A percentile compares a stretch with the other conserved stretches of the same genome.
Evolutionary conservation across 2,797 vertebrate genomes (phyloP).

Genomic region (Prunella strophiata): DNA sequence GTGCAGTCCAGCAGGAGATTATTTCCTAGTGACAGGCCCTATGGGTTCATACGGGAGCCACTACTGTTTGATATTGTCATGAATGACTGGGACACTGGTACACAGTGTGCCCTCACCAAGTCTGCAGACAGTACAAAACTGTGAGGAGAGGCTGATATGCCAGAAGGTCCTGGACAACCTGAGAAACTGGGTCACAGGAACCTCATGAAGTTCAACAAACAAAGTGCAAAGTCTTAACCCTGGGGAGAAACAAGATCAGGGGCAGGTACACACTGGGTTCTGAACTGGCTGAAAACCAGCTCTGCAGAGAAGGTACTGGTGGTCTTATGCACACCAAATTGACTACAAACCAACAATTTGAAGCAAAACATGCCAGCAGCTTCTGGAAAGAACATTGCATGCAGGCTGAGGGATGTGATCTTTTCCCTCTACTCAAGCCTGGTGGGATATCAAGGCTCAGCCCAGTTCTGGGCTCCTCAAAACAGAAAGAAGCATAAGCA

Average conservation of each 20-base stretch:
- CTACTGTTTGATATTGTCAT: neutral
- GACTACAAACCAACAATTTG: neutral
- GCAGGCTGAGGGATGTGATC: rapidly evolving
- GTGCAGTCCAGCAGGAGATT: neutral
- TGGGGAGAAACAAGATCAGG: neutral
- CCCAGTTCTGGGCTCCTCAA: neutral
- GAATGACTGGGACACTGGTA: neutral
- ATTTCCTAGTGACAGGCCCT: neutral
- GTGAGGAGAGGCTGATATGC: neutral
- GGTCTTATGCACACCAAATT: neutral
- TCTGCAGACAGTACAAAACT: neutral
- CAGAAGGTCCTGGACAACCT: neutral
- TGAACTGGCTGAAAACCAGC: neutral
- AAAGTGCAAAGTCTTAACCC: neutral
- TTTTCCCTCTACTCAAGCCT: neutral
- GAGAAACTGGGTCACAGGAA: neutral
- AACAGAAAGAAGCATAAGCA: neutral
- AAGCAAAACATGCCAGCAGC: neutral
- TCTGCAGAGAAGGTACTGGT: neutral
- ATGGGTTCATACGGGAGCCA: neutral
- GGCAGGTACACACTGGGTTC: neutral
- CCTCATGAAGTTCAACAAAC: neutral
- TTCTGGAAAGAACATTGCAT: neutral
- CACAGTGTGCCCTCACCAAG: neutral
- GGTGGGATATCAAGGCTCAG: rapidly evolving